Evolutionary conservation across 2,113 vertebrate species (phyloP), one percentile per base, ranked within the genome.

Genomic region (Nothoprocta perdicaria): DNA sequence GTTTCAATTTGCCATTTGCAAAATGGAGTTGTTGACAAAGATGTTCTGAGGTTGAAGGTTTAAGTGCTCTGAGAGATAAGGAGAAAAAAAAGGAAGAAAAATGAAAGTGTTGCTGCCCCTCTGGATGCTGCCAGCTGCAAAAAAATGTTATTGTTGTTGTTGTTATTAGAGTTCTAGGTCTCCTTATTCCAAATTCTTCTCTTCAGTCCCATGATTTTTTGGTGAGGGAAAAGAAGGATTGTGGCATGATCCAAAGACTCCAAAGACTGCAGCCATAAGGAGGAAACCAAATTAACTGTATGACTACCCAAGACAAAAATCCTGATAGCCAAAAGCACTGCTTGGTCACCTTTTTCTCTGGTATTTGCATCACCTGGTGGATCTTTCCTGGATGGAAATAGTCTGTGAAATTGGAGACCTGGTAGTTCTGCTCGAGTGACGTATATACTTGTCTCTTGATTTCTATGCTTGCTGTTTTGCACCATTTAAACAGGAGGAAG

Each of bases 391-490:
- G 26, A 78, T 87, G 75, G 53, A 77, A 5, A 26, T 41, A 40
- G 17, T 7, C 55, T 78, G 63, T 58, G 78, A 84, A 84, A 75
- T 68, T 60, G 10, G 18, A 0, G 2, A 72, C 75, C 10, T 52
- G 63, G 10, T 33, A 79, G 33, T 69, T 86, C 55, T 94, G 58
- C 50, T 52, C 68, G 38, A 80, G 33, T 67, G 76, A 63, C 2
- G 41, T 19, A 41, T 1, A 1, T 4, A 6, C 0, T 0, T 48
- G 18, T 53, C 23, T 84, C 50, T 71, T 45, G 33, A 35, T 40
- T 13, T 75, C 41, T 93, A 26, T 38, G 62, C 26, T 53, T 84
- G 6, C 45, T 61, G 26, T 17, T 43, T 67, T 10, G 50, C 69
- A 38, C 84, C n/a, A 45, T 40, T 40, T 33, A 43, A 69, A 94